Evolutionary conservation across 2,797 vertebrate genomes (phyloP), one percentile per base, ranked within the genome.

Genomic region (Hippoglossus hippoglossus): DNA sequence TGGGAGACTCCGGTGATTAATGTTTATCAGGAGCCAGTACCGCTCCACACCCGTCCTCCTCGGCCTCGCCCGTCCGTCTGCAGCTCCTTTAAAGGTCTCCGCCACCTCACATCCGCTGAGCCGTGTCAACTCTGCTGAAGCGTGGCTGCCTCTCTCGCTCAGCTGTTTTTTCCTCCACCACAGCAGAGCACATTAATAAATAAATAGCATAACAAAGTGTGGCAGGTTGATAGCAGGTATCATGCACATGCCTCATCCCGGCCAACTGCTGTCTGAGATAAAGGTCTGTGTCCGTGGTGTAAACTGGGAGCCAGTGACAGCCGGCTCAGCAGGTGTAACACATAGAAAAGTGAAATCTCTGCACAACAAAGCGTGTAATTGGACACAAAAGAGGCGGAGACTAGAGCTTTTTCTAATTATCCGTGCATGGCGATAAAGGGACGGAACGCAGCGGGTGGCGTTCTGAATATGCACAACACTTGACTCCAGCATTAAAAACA

Each of bases 361-460:
- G 59, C 67, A 82, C 67, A 75, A 75, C 69, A 63, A 74, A 85
- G 59, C 3, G 1, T 87, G 82, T 87, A 81, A 90, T 79, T 83
- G 80, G 87, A 83, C 70, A 47, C 13, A 19, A 57, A 75, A 73
- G 72, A 76, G 79, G 77, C 19, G 59, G 73, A 60, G 54, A 86
- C 67, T 50, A 59, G 19, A 54, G 66, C 70, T 60, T 71, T 71
- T 80, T 80, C 46, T 81, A 87, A 87, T 92, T 87, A 87, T 75
- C 73, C 63, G 53, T 57, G 64, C 11, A 6, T 12, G 36, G 12
- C 36, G 36, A 87, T 87, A 82, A 90, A 85, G 72, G 87, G 80
- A 73, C 73, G 25, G 41, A 57, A 74, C 57, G 44, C 56, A 55
- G 34, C 19, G 6, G 51, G 31, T 87, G 85, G 73, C 80, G 78